Conservation (phyloP, 2,113 vertebrate genomes). For the Sinosuthora webbiana region DNA sequence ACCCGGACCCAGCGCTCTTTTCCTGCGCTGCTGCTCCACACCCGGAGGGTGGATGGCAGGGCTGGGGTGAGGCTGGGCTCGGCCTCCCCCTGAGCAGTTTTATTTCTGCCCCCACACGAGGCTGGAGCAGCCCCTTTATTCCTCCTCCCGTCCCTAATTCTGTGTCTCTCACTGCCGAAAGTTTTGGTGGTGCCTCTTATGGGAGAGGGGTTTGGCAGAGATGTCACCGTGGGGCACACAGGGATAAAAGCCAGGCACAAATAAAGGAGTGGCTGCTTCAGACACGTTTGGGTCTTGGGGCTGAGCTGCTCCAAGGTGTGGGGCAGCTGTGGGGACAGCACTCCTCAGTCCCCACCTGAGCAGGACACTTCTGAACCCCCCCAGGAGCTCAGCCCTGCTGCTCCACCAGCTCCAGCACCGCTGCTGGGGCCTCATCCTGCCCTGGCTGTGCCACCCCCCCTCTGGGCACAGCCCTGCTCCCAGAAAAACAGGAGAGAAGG, state of each 20-base stretch:
- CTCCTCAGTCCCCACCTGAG: background rate
- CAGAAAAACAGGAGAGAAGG: background rate
- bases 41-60: background rate
- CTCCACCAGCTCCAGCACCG: rapidly evolving
- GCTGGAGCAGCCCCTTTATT: background rate
- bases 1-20: background rate
- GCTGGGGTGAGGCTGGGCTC: background rate
- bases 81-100: rapidly evolving
- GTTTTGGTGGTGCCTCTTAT: background rate
- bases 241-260: background rate
- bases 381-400: background rate
- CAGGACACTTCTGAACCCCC: background rate
- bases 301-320: background rate
- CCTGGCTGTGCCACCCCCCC: rapidly evolving
- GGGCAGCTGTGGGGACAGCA: background rate
- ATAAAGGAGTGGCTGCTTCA: background rate
- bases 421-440: background rate
- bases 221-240: background rate
- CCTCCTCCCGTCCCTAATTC: background rate
- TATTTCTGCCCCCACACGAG: background rate
- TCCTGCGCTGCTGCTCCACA: background rate
- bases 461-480: background rate
- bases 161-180: background rate
- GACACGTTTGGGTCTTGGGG: rapidly evolving
- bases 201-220: background rate